These are phyloP conservation scores for Taxidea taxus DNA, from an alignment of 2,113 vertebrate genomes.

Conservation along the genomic window DNA sequence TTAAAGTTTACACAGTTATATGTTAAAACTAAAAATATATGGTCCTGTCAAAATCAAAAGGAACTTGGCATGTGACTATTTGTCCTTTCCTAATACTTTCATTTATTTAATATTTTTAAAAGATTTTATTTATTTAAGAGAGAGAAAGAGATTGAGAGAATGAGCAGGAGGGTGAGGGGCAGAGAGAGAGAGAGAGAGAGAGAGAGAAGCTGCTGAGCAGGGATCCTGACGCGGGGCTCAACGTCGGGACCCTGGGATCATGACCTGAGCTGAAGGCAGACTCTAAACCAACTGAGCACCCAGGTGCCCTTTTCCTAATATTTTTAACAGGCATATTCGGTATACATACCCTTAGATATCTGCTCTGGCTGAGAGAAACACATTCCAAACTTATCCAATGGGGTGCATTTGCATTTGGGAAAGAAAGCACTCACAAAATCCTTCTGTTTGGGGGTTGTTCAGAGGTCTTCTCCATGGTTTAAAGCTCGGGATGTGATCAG, in stretches of 20 bases:
- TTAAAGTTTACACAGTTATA: background rate
- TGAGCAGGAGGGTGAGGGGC: background rate
- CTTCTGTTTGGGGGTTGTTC: background rate
- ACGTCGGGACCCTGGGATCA: background rate
- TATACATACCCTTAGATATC: background rate
- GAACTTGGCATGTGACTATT: background rate
- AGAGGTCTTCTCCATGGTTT: background rate
- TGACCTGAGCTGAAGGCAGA: background rate
- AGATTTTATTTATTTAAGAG: background rate
- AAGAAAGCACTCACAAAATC: background rate
- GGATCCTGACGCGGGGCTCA: background rate
- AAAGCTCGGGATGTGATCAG: background rate
- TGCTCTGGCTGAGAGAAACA: background rate
- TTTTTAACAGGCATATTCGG: slow-evolving; percentile 38
- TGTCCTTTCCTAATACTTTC: background rate
- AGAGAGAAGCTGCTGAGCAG: background rate
- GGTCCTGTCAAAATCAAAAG: slow-evolving; percentile 14
- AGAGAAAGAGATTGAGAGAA: background rate
- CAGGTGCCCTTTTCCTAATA: background rate
- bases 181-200: background rate
- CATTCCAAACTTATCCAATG: background rate
- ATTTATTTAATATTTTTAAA: background rate
- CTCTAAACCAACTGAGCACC: background rate
- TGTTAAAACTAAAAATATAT: background rate
- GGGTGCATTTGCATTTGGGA: background rate